Base-by-base conservation (phyloP, 2,888 invertebrate species). In the Melitaea athalia region DNA sequence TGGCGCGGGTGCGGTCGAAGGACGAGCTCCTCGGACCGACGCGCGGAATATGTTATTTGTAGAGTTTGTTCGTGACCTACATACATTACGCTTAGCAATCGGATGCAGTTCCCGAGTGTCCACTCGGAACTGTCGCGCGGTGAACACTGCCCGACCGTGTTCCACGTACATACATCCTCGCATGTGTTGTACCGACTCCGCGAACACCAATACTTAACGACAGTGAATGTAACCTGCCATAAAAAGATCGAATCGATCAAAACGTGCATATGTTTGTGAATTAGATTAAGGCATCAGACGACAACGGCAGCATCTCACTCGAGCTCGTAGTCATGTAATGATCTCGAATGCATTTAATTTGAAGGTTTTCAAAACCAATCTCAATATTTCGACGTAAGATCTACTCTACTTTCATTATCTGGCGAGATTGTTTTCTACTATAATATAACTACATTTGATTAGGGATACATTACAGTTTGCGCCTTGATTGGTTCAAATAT, bases 1-100 rank as follows among this genome's bases (percentile, higher is more conserved):
- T 55, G 55, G 8, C 12, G 42, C 17, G 14, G 38, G 14, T 11
- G 63, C 47, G 57, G 66, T 24, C 43, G 61, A 64, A 70, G 64
- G 70, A 67, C 67, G 61, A 67, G 67, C 61, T 61, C 63, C 60
- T 61, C 52, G 69, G 53, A 62, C 63, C 66, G 69, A 55, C 61
- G 59, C 59, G 49, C 57, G 59, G 67, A 70, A 70, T 68, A 68
- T 64, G 69, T 62, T 68, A 73, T 68, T 69, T 66, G 69, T 69
- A 67, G 63, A 67, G 45, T 67, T 63, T 67, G 52, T 65, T 65
- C 63, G 55, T 63, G 68, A 70, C 70, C 71, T 47, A 65, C 63
- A 68, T 47, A 65, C 63, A 68, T 68, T 63, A 66, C 63, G 17
- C 60, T 24, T 53, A 62, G 68, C 62, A 59, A 63, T 65, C 55